Evolutionary conservation across 2,113 vertebrate species (phyloP).

Genomic region (Nothocercus julius): DNA sequence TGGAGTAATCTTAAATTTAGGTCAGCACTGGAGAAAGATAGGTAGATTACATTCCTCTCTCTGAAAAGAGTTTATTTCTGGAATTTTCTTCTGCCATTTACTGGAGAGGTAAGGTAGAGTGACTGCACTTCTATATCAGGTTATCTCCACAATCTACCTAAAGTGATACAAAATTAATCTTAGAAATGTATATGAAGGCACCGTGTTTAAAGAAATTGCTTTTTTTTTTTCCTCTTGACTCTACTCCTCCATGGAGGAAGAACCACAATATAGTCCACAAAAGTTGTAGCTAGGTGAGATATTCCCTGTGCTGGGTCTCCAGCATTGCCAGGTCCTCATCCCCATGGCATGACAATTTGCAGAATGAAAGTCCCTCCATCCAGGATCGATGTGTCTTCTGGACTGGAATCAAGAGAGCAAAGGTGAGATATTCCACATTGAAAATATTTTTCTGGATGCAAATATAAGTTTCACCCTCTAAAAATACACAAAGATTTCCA

Average conservation of each 20-base stretch:
- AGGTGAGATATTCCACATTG: neutral
- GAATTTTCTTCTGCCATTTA: neutral
- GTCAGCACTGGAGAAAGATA: neutral
- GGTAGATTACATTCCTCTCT: neutral
- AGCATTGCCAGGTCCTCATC: neutral
- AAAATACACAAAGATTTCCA: neutral
- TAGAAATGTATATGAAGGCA: neutral
- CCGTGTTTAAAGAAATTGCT: neutral
- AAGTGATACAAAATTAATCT: neutral
- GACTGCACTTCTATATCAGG: neutral
- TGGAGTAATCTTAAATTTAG: neutral
- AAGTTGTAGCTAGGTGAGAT: neutral
- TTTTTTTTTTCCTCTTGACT: neutral
- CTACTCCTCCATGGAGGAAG: neutral
- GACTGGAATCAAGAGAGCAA: neutral
- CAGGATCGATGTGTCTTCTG: neutral
- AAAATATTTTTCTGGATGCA: neutral
- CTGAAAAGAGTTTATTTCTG: neutral
- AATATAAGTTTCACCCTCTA: neutral
- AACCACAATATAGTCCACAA: neutral
- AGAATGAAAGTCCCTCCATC: neutral
- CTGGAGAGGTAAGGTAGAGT: neutral
- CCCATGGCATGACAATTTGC: neutral
- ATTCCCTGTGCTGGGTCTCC: neutral
- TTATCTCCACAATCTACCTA: neutral